These are phyloP conservation scores for Spodoptera picta DNA, from an alignment of 2,888 invertebrate genomes.

Conservation along the genomic window DNA sequence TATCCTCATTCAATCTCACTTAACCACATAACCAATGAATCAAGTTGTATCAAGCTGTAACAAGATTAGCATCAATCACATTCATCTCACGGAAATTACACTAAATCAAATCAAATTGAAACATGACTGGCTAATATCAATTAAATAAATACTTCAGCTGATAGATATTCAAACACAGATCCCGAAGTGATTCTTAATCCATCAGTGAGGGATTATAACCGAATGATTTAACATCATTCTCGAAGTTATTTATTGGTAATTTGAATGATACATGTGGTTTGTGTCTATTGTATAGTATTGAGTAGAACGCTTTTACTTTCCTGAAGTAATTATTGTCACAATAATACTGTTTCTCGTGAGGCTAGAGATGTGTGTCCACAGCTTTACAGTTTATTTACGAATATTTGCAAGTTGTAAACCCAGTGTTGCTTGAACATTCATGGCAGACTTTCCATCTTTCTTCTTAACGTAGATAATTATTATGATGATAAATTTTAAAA, in stretches of 20 bases:
- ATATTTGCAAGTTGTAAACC: no score
- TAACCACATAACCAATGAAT: no score
- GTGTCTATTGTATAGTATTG: constrained; percentile 15
- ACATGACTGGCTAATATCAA: constrained; percentile 24
- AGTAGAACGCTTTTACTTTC: no score
- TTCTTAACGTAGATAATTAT: no score
- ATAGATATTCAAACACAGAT: constrained; percentile 49
- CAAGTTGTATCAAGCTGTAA: constrained; percentile 1
- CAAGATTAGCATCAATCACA: constrained; percentile 25
- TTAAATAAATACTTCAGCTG: constrained; percentile 31
- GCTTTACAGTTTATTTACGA: no score
- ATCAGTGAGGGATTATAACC: constrained; percentile 55
- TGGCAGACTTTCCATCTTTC: no score
- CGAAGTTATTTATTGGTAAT: constrained; percentile 63
- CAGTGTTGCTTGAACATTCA: no score
- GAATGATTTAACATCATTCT: constrained; percentile 60
- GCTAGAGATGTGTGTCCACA: no score
- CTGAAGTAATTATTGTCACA: no score
- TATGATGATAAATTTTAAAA: no score
- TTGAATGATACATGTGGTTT: constrained; percentile 40
- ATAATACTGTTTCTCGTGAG: no score
- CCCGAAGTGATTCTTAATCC: constrained; percentile 49
- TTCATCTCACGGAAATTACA: constrained; percentile 6
- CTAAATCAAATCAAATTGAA: constrained; percentile 13
- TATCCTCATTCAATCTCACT: no score